Percentiles rank a stretch among this genome's conserved stretches.
These are phyloP conservation scores for Rugalucina vietnamica DNA, from an alignment of 2,888 invertebrate species.

Conservation along the genomic window DNA sequence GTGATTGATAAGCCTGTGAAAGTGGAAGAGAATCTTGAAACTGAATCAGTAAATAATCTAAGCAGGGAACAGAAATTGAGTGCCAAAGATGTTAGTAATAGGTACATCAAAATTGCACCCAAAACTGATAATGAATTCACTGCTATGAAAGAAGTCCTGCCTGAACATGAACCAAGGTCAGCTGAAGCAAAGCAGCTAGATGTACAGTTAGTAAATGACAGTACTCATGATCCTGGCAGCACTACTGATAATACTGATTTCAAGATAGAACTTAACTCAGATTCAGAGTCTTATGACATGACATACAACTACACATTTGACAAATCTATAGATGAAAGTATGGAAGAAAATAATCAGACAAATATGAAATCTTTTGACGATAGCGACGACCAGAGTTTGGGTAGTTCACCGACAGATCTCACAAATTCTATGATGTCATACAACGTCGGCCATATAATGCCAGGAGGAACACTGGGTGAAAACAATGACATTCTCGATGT, in stretches of 20 bases:
- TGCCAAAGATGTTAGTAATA: no score
- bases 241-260: no score
- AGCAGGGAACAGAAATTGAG: no score
- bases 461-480: neutral
- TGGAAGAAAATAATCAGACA: neutral
- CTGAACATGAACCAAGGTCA: neutral
- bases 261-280: neutral
- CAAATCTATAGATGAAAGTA: neutral
- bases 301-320: slow-evolving; percentile 2
- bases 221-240: no score
- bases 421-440: slow-evolving; percentile 20
- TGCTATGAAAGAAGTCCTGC: no score
- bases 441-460: slow-evolving; percentile 1
- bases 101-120: neutral
- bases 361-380: neutral
- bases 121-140: neutral
- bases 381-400: slow-evolving; percentile 10
- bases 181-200: neutral
- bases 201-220: no score
- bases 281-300: neutral
- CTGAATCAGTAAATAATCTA: no score
- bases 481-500: neutral
- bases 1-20: no score
- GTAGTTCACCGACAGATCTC: slow-evolving; percentile 5
- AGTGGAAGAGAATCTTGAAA: no score